Evolutionary conservation across 2,888 invertebrate genomes (phyloP), one percentile per base, ranked within the genome.

Genomic region (Hecatera dysodea): DNA sequence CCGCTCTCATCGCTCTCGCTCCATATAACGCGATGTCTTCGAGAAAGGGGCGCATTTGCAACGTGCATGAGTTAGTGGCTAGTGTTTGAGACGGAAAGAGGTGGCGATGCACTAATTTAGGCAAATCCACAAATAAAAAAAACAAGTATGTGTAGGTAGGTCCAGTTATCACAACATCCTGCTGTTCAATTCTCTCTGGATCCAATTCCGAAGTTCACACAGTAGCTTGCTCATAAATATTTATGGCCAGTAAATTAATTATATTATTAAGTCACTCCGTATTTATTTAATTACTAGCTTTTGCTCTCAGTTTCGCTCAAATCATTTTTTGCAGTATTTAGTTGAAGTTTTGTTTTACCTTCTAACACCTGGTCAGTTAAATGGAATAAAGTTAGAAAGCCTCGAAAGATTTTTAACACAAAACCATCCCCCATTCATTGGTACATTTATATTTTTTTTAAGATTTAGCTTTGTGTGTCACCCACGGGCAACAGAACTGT

Each of bases 11-110:
- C 48, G 52, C 50, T 64, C 46, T 36, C 64, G 56, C 65, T 53
- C 59, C 78, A 67, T 69, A 67, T 50, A 57, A 66, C 67, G 52
- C 48, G 63, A 56, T 56, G 64, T 73, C 79, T 67, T 42, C 36
- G 39, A 61, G 17, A 57, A 53, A 74, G 61, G 42, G 44, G 65
- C 39, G 48, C 52, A 61, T 68, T 78, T 56, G 46, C 52, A 24
- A 42, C 46, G 11, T 63, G 46, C 53, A 27, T 48, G 62, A 29
- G 29, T 63, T 56, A 61, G 50, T n/a, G 19, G 1, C 2, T 11
- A n/a, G 27, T 39, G 12, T 46, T 61, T 12, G 22, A 57, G 12
- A 46, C 15, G 11, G 24, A 44, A 22, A 33, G 19, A 12, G 17
- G 9, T 6, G 22, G 19, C 19, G 17, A 63, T 36, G 36, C 36